Evolutionary conservation across 1,140 invertebrate species (phyloP), one percentile per base, ranked within the genome.

Genomic region (Kradibia gibbosae): DNA sequence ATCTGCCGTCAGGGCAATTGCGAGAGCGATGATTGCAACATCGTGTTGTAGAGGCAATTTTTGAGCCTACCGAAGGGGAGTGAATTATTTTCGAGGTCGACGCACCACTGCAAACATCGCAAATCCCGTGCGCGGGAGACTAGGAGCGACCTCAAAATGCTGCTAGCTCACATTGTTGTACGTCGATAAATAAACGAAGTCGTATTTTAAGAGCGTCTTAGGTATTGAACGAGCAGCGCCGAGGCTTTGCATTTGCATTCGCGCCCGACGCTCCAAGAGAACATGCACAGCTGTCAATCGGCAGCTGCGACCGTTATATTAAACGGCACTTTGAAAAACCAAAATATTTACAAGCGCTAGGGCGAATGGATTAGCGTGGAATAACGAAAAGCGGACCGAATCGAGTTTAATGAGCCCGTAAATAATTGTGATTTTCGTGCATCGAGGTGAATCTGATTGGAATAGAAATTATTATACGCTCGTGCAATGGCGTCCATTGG

Each of bases 121-220:
- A n/a, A n/a, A n/a, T n/a, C n/a, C n/a, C n/a, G n/a, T n/a, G n/a
- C n/a, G n/a, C n/a, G n/a, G n/a, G n/a, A n/a, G n/a, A n/a, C n/a
- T n/a, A n/a, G n/a, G n/a, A n/a, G n/a, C n/a, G n/a, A n/a, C n/a
- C n/a, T n/a, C n/a, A n/a, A n/a, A n/a, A n/a, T n/a, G n/a, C n/a
- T n/a, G n/a, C n/a, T n/a, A n/a, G n/a, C n/a, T 36, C 31, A 11
- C 1, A 60, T n/a, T 72, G 22, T 57, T 20, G 0, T 22, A 0
- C 60, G 8, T 4, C 36, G 62, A 31, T 60, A 31, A 79, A 72
- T 62, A 73, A 65, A 60, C 28, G 5, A 74, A 65, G 3, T 48
- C 15, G 31, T 60, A 79, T 79, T 79, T 79, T 45, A 57, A 72
- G n/a, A 78, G 4, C 7, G 15, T 20, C 34, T 25, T 0, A 10